Evolutionary conservation across 1,140 invertebrate genomes (phyloP).

Genomic region (Bombus consobrinus): DNA sequence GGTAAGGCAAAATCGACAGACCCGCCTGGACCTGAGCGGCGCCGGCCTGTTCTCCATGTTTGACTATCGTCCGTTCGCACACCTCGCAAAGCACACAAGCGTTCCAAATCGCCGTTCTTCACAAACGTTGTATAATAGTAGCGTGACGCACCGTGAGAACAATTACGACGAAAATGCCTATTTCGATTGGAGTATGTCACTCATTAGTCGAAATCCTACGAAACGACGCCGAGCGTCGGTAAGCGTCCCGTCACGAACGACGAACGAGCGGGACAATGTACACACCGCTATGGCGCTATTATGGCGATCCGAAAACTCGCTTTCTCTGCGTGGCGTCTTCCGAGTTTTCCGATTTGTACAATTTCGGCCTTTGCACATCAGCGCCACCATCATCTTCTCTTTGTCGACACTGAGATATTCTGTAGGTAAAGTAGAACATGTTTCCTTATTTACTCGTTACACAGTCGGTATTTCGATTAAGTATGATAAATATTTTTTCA

Average conservation of each 20-base stretch:
- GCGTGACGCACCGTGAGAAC: too few species aligned
- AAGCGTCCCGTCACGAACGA: conserved; percentile 75
- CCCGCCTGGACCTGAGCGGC: conserved; percentile 84
- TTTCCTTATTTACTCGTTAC: not conserved
- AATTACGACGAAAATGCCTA: not conserved
- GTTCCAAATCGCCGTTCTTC: conserved; percentile 14
- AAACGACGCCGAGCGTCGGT: conserved; percentile 81
- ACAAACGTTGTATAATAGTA: not conserved
- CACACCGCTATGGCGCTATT: conserved; percentile 71
- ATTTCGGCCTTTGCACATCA: conserved; percentile 66
- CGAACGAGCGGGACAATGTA: conserved; percentile 69
- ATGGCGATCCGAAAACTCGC: conserved; percentile 75
- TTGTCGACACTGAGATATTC: not conserved
- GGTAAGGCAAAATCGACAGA: conserved; percentile 89
- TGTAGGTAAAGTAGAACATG: not conserved
- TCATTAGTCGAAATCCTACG: conserved; percentile 26
- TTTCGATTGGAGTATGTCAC: not conserved
- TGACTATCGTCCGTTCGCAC: conserved; percentile 42
- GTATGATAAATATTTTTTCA: not conserved
- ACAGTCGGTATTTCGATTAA: not conserved
- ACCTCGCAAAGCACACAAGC: conserved; percentile 43
- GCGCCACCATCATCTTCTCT: conserved; percentile 57
- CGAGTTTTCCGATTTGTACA: conserved; percentile 56
- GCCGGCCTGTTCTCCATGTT: conserved; percentile 85
- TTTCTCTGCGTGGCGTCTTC: conserved; percentile 69